Conservation (phyloP, 2,113 vertebrate species). For the Lepidothrix coronata region DNA sequence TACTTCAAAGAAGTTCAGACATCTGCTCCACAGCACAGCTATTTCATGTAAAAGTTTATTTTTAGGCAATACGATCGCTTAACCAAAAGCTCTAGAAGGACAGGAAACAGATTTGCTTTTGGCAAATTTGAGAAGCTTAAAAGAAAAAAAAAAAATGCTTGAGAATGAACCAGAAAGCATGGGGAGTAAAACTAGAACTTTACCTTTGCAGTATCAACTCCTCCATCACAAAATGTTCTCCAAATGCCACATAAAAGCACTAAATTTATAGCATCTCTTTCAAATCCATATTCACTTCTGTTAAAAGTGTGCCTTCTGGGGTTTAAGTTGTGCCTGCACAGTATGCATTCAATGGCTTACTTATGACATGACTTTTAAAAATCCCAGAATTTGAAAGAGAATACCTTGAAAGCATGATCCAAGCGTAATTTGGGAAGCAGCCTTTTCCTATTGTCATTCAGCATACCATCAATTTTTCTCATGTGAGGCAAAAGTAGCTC, state of each 20-base stretch:
- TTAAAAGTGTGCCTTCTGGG: neutral
- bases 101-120: neutral
- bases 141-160: neutral
- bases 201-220: neutral
- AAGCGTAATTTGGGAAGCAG: constrained; percentile 90
- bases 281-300: constrained; percentile 13
- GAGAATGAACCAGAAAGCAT: neutral
- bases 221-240: neutral
- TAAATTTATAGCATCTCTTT: neutral
- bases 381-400: neutral
- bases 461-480: constrained; percentile 94
- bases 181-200: neutral
- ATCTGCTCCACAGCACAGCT: neutral
- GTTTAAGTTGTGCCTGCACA: neutral
- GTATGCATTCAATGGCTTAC: neutral
- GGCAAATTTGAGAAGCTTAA: neutral
- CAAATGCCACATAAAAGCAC: neutral
- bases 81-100: neutral
- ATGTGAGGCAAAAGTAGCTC: constrained; percentile 93
- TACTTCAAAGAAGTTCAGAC: neutral
- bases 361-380: neutral
- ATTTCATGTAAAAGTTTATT: neutral
- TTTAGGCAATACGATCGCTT: neutral
- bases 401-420: constrained; percentile 92
- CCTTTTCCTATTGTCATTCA: constrained; percentile 91